Conservation (phyloP, 2,888 invertebrate genomes). For the Herminia tarsipennalis region DNA sequence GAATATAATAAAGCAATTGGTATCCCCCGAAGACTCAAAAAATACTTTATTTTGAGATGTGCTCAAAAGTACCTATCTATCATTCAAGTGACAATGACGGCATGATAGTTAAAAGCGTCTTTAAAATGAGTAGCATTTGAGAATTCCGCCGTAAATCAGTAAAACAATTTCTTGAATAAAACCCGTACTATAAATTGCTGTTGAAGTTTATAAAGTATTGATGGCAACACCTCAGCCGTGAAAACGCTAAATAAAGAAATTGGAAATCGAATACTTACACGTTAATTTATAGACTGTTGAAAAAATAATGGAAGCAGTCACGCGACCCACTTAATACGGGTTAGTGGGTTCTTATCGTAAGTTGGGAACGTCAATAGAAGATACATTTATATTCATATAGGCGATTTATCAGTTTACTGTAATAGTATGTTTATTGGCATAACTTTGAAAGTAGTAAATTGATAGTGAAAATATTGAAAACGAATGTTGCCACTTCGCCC, state of each 20-base stretch:
- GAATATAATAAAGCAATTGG: no score
- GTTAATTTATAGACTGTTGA: slow-evolving; percentile 7
- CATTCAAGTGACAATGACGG: no score
- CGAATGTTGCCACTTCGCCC: no score
- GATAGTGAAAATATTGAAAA: no score
- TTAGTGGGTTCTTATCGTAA: background rate
- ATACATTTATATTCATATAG: background rate
- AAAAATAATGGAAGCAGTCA: slow-evolving; percentile 10
- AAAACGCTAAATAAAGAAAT: background rate
- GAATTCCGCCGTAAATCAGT: no score
- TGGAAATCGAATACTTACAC: slow-evolving; percentile 7
- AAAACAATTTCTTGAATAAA: background rate
- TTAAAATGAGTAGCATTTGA: no score
- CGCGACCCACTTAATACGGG: slow-evolving; percentile 2
- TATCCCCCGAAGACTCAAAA: no score
- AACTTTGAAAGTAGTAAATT: no score
- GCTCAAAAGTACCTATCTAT: no score
- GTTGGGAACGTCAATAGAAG: background rate
- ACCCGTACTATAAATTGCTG: background rate
- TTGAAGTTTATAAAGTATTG: background rate
- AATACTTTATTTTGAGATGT: no score
- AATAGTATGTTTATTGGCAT: no score
- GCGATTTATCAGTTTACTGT: background rate
- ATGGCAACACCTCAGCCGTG: background rate
- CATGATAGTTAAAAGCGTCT: no score